Evolutionary conservation across 2,888 invertebrate species (phyloP).

Genomic region (Parasteatoda lunata): DNA sequence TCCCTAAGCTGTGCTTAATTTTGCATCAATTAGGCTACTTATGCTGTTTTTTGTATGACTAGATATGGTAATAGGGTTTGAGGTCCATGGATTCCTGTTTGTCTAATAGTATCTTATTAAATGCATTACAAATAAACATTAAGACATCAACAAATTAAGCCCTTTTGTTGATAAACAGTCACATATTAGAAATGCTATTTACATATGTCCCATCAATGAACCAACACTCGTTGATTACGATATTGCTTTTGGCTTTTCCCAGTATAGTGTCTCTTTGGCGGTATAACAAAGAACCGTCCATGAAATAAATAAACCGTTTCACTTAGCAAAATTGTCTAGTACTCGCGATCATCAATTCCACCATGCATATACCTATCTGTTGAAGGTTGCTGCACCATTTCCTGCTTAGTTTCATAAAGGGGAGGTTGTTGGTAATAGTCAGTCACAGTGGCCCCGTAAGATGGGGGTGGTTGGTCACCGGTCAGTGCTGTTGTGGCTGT

Average conservation of each 20-base stretch:
- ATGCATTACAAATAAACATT: too few relatives aligned
- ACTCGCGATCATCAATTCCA: constrained; percentile 76
- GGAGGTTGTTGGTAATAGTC: constrained; percentile 52
- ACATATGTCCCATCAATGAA: not conserved
- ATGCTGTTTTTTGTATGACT: too few relatives aligned
- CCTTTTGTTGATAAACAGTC: constrained; percentile 3
- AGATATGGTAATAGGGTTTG: too few relatives aligned
- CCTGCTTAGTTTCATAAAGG: constrained; percentile 60
- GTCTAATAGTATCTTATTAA: too few relatives aligned
- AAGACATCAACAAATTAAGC: constrained; percentile 59
- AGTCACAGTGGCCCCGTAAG: constrained; percentile 51
- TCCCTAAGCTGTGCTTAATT: too few relatives aligned
- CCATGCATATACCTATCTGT: constrained; percentile 79
- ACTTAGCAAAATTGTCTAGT: constrained; percentile 13
- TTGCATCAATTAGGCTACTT: too few relatives aligned
- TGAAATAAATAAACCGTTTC: too few relatives aligned
- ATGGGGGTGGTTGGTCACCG: constrained; percentile 41
- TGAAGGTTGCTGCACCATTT: constrained; percentile 73
- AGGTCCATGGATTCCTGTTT: too few relatives aligned
- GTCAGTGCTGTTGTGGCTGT: constrained; percentile 47
- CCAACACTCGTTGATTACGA: constrained; percentile 12
- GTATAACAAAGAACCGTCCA: too few relatives aligned
- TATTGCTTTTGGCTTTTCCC: not conserved
- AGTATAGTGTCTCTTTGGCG: constrained; percentile 3
- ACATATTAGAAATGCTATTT: too few relatives aligned